Evolutionary conservation across 2,797 vertebrate species (phyloP).

Genomic region (Neomorphus geoffroyi): DNA sequence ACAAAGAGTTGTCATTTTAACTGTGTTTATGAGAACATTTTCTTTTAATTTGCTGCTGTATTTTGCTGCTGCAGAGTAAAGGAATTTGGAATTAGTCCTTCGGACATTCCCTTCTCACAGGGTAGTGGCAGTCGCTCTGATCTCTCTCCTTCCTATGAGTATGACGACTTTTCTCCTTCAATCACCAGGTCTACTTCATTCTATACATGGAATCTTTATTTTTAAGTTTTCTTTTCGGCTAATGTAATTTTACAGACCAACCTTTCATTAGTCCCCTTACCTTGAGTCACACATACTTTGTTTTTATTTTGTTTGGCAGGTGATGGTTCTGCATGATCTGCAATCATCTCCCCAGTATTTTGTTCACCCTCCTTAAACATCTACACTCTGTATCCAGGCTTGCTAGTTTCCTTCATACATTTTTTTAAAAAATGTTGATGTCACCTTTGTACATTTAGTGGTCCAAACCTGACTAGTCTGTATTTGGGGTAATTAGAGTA

Average conservation of each 20-base stretch:
- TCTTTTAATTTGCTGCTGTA: conserved; percentile 81
- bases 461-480: neutral
- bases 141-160: conserved; percentile 93
- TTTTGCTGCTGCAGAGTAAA: conserved; percentile 91
- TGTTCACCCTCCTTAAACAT: conserved; percentile 67
- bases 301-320: conserved; percentile 76
- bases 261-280: conserved; percentile 64
- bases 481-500: neutral
- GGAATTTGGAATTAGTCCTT: conserved; percentile 98
- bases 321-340: conserved; percentile 76
- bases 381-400: conserved; percentile 58
- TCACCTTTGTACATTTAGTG: conserved; percentile 67
- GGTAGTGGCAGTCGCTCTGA: conserved; percentile 89
- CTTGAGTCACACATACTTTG: conserved; percentile 55
- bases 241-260: conserved; percentile 45
- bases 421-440: conserved; percentile 58
- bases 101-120: conserved; percentile 97
- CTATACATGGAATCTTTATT: conserved; percentile 70
- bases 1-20: conserved; percentile 42
- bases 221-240: conserved; percentile 55
- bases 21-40: conserved; percentile 75
- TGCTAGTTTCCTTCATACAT: conserved; percentile 51
- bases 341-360: conserved; percentile 66
- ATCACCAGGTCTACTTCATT: conserved; percentile 87
- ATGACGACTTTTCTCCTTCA: conserved; percentile 89